These are phyloP conservation scores for Hyposmocoma kahamanoa DNA, from an alignment of 1,140 invertebrate genomes.

Conservation along the genomic window DNA sequence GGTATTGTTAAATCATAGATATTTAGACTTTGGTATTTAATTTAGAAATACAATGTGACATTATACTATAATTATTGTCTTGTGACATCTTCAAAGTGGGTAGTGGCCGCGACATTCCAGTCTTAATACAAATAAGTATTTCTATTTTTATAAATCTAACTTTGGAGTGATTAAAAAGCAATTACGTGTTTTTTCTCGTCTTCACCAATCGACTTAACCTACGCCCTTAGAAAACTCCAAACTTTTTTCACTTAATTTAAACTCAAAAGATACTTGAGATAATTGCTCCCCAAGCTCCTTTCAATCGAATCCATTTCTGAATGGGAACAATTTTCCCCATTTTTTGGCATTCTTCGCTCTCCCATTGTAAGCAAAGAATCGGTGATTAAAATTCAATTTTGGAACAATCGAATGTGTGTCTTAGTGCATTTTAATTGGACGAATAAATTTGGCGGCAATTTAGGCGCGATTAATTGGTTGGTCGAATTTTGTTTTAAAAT, in stretches of 20 bases:
- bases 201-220: too few species aligned
- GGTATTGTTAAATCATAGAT: constrained; percentile 3
- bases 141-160: too few species aligned
- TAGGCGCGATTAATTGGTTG: not conserved
- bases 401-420: constrained; percentile 59
- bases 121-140: too few species aligned
- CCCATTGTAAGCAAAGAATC: constrained; percentile 63
- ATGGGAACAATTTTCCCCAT: constrained; percentile 51
- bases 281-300: constrained; percentile 61
- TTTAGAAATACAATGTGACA: too few species aligned
- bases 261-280: constrained; percentile 72
- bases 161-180: too few species aligned
- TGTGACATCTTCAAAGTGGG: too few species aligned
- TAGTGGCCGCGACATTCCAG: too few species aligned
- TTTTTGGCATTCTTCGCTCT: constrained; percentile 59
- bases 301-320: constrained; percentile 56
- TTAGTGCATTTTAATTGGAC: constrained; percentile 69
- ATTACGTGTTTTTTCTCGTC: too few species aligned
- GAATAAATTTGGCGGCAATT: constrained; percentile 35
- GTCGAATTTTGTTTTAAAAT: not conserved
- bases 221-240: constrained; percentile 27
- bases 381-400: constrained; percentile 73
- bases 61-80: too few species aligned
- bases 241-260: constrained; percentile 73
- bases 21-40: too few species aligned